phyloP scores from a whole-genome alignment of 2,797 vertebrate genomes.

The Urosaurus nigricauda region DNA sequence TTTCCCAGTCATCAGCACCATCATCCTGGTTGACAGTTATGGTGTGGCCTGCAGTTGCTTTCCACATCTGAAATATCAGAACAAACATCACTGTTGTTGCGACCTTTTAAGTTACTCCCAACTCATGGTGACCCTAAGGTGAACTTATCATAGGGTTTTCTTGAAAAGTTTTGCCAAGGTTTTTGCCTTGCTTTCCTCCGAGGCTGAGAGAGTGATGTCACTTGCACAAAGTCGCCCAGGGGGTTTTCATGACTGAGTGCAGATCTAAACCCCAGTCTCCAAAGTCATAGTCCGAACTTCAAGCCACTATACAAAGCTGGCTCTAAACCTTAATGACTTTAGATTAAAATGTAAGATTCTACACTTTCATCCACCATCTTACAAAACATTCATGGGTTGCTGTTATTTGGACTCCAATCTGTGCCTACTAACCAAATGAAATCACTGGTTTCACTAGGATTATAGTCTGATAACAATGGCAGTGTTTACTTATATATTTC shows the following conservation, averaged over 20 bases:
- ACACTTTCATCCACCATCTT: fast-evolving
- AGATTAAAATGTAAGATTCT: fast-evolving
- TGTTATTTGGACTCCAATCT: neutral
- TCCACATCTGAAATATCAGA: constrained; percentile 90
- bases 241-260: too few species aligned
- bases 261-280: too few species aligned
- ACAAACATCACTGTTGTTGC: constrained; percentile 30
- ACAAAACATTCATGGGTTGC: neutral
- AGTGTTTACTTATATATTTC: neutral
- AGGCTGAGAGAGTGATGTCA: too few species aligned
- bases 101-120: too few species aligned
- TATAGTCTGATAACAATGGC: neutral
- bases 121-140: too few species aligned
- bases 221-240: too few species aligned
- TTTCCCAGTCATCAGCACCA: constrained; percentile 94
- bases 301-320: too few species aligned
- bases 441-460: neutral
- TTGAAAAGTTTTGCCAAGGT: too few species aligned
- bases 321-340: too few species aligned
- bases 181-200: too few species aligned
- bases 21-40: constrained; percentile 83
- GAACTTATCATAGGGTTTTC: too few species aligned
- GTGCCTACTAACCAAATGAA: neutral
- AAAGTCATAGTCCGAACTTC: too few species aligned
- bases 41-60: constrained; percentile 88